These are phyloP conservation scores for Gastrophysa polygoni DNA, from an alignment of 2,888 invertebrate genomes.

Conservation along the genomic window DNA sequence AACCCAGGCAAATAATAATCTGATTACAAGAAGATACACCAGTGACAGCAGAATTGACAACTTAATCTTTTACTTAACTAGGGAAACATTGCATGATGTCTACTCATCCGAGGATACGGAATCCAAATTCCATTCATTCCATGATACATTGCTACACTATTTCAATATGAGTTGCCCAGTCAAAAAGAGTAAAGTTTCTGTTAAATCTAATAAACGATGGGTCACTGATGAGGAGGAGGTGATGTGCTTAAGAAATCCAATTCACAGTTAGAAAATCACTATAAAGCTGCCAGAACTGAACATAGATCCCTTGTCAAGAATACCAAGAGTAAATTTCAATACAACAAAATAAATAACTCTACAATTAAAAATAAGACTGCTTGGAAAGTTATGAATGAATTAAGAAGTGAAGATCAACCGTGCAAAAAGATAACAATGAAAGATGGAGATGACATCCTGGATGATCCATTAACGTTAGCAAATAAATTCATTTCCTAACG, in stretches of 20 bases:
- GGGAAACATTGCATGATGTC: slow-evolving; percentile 9
- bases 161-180: not conserved
- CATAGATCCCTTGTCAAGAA: not conserved
- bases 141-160: slow-evolving; percentile 5
- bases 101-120: not conserved
- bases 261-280: not conserved
- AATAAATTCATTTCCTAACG: slow-evolving; percentile 5
- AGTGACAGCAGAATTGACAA: slow-evolving; percentile 2
- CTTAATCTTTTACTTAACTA: not conserved
- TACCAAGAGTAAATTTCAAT: slow-evolving; percentile 9
- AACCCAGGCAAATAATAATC: not conserved
- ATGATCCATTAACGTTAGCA: slow-evolving; percentile 1
- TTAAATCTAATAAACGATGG: not conserved
- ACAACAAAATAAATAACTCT: slow-evolving; percentile 9
- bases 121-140: not conserved
- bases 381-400: slow-evolving; percentile 15
- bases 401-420: not conserved
- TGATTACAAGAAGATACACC: not conserved
- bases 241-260: not conserved
- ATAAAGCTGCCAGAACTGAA: not conserved
- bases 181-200: not conserved
- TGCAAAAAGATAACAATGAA: not conserved
- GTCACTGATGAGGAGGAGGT: not conserved
- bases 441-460: not conserved
- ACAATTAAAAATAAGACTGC: slow-evolving; percentile 6